Conservation (phyloP, 2,888 invertebrate genomes). For the Stratiomys singularior region DNA sequence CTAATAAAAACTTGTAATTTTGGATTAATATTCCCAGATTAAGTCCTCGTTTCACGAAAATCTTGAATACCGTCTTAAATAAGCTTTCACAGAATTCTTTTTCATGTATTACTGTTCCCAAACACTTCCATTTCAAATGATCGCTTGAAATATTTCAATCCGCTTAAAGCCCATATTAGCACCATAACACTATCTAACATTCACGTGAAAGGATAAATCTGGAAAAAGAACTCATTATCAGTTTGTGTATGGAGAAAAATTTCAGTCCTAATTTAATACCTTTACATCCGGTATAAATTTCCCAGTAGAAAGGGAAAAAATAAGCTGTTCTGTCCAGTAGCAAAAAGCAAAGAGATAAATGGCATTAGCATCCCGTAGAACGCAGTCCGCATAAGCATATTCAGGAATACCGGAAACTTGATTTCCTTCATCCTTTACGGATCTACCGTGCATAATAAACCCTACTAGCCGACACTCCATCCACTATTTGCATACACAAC, state of each 20-base stretch:
- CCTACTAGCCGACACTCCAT: neutral
- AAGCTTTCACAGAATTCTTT: too few species aligned
- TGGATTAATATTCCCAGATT: too few species aligned
- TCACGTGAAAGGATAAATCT: conserved; percentile 10
- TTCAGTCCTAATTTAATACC: conserved; percentile 49
- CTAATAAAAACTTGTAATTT: too few species aligned
- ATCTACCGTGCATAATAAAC: conserved; percentile 46
- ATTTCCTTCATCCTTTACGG: conserved; percentile 52
- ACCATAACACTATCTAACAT: neutral
- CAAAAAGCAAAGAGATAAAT: conserved; percentile 49
- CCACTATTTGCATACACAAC: conserved; percentile 40
- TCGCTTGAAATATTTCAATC: neutral
- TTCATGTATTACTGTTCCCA: neutral
- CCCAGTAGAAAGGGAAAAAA: conserved; percentile 45
- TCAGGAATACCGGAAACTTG: conserved; percentile 51
- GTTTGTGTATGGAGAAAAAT: conserved; percentile 31
- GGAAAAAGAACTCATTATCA: conserved; percentile 41
- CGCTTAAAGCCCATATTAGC: neutral
- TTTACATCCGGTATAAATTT: conserved; percentile 49
- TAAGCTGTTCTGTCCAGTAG: conserved; percentile 22
- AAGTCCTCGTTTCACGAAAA: too few species aligned
- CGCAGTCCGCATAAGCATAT: conserved; percentile 51
- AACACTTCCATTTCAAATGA: neutral
- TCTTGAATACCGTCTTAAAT: too few species aligned
- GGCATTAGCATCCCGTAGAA: conserved; percentile 51